Percentiles rank a stretch among this genome's conserved stretches.
These are phyloP conservation scores for Dicerorhinus sumatrensis DNA, from an alignment of 2,113 vertebrate species.

Conservation along the genomic window DNA sequence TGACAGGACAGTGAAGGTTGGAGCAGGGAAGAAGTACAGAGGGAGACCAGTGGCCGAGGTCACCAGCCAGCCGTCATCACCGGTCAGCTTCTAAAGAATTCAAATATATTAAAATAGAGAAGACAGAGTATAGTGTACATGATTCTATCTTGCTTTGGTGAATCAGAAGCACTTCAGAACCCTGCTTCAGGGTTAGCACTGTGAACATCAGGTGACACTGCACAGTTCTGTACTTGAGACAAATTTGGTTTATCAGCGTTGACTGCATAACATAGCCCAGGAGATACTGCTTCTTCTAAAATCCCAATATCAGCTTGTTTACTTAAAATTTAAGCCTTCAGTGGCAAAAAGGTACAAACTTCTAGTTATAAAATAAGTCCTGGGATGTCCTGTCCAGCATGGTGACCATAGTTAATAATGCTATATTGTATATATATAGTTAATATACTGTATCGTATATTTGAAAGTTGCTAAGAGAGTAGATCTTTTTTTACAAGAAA, in stretches of 20 bases:
- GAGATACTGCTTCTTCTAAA: neutral
- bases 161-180: neutral
- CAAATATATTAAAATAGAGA: neutral
- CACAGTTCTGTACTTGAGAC: neutral
- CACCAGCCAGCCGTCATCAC: neutral
- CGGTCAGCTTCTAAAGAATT: neutral
- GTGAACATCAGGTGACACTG: neutral
- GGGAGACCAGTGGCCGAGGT: too few relatives aligned
- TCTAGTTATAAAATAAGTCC: neutral
- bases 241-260: neutral
- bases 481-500: neutral
- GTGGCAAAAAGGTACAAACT: neutral
- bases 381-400: neutral
- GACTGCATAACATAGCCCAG: accelerated
- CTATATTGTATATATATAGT: neutral
- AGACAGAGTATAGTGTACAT: accelerated
- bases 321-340: neutral
- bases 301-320: accelerated
- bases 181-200: neutral
- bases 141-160: neutral
- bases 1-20: neutral
- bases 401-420: accelerated
- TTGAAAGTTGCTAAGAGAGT: neutral
- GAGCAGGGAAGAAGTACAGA: accelerated
- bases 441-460: neutral